A percentile compares a stretch with the other conserved stretches of the same genome.
These are phyloP conservation scores for Helicoverpa assulta DNA, from an alignment of 2,888 invertebrate species.

Conservation along the genomic window DNA sequence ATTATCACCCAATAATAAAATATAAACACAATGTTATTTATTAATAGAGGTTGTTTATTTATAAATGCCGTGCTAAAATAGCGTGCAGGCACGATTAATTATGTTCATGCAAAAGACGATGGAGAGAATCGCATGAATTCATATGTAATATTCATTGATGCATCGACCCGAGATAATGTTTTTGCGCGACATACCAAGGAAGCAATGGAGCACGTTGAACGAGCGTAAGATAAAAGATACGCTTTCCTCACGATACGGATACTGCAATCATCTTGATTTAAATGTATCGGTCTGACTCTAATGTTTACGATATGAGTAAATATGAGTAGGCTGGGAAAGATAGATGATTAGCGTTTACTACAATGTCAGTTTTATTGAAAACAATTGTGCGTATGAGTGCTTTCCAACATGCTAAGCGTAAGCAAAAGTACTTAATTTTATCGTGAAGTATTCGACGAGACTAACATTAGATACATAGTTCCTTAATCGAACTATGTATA, in stretches of 20 bases:
- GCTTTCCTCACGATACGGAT: conserved; percentile 67
- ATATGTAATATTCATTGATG: conserved; percentile 62
- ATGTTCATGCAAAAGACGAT: conserved; percentile 66
- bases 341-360: conserved; percentile 34
- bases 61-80: conserved; percentile 52
- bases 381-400: conserved; percentile 18
- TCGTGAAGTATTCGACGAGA: neutral
- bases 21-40: conserved; percentile 32
- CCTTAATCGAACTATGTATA: neutral
- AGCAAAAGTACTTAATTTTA: neutral
- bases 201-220: conserved; percentile 67
- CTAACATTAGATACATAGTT: neutral
- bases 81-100: conserved; percentile 48
- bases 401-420: conserved; percentile 16
- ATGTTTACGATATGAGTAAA: conserved; percentile 43
- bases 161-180: conserved; percentile 63
- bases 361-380: conserved; percentile 55
- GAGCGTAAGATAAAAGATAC: conserved; percentile 64
- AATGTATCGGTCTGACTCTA: conserved; percentile 53
- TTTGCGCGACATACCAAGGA: conserved; percentile 71
- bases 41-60: conserved; percentile 59
- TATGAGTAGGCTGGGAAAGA: conserved; percentile 41
- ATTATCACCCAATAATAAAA: conserved; percentile 30
- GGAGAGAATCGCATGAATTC: conserved; percentile 67
- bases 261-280: conserved; percentile 59